Conservation (phyloP, 1,140 invertebrate species). For the Trichonephila inaurata region DNA sequence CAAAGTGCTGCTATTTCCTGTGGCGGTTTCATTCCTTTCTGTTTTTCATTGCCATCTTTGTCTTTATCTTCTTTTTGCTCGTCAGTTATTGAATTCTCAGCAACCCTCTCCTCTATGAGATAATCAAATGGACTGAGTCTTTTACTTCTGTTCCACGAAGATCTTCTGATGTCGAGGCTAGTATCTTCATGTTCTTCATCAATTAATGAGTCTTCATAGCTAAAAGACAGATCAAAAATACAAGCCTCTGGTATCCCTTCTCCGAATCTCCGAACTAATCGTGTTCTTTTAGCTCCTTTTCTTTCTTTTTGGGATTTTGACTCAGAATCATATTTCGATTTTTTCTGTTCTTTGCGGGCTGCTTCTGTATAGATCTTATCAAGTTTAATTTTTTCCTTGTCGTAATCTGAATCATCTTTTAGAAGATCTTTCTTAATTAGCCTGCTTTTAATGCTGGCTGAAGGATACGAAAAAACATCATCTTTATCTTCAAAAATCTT, state of each 20-base stretch:
- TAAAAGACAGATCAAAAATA: background rate
- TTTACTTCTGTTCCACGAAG: background rate
- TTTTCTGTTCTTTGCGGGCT: background rate
- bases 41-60: background rate
- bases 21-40: background rate
- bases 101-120: background rate
- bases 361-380: too few species aligned
- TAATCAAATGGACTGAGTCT: background rate
- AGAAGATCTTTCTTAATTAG: background rate
- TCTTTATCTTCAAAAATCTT: background rate
- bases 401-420: background rate
- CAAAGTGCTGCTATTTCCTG: background rate
- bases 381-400: background rate
- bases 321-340: background rate
- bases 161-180: background rate
- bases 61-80: background rate
- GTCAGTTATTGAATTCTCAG: background rate
- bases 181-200: background rate
- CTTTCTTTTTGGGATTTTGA: background rate
- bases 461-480: background rate
- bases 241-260: constrained; percentile 23
- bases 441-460: background rate
- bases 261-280: background rate
- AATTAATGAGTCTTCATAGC: background rate
- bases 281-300: constrained; percentile 79